phyloP scores from a whole-genome alignment of 2,888 invertebrate species.

The Synanthedon vespiformis region DNA sequence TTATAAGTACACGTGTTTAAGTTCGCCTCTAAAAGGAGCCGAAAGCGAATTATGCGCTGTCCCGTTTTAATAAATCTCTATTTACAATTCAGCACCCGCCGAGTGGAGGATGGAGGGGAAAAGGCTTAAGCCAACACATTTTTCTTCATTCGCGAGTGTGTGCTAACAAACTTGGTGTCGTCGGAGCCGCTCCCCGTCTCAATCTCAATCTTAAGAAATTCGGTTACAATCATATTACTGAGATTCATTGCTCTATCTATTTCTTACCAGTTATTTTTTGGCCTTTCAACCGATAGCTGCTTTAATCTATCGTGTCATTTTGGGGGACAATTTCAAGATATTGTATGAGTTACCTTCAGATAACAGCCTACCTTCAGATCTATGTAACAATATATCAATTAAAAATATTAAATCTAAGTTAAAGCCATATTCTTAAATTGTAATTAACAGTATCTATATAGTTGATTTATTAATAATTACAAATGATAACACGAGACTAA shows the following conservation, averaged over 20 bases:
- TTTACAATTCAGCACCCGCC: conserved; percentile 55
- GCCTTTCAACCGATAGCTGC: conserved; percentile 1
- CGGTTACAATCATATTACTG: conserved; percentile 36
- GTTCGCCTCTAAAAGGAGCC: conserved; percentile 14
- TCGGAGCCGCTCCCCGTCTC: conserved; percentile 42
- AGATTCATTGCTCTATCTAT: conserved; percentile 13
- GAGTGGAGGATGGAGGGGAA: conserved; percentile 32
- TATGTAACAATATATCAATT: too few relatives aligned
- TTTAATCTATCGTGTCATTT: background rate
- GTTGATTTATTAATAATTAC: too few relatives aligned
- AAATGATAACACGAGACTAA: too few relatives aligned
- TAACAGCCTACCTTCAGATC: too few relatives aligned
- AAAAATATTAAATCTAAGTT: too few relatives aligned
- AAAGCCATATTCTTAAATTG: too few relatives aligned
- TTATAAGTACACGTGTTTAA: background rate
- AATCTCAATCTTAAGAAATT: conserved; percentile 44
- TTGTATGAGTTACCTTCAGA: too few relatives aligned
- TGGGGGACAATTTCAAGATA: too few relatives aligned
- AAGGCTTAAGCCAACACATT: conserved; percentile 66
- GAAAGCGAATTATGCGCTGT: conserved; percentile 40
- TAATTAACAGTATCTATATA: too few relatives aligned
- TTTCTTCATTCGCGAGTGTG: conserved; percentile 66
- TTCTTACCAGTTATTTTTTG: background rate
- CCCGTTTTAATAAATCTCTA: conserved; percentile 68
- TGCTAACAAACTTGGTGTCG: conserved; percentile 53